Evolutionary conservation across 1,140 invertebrate species (phyloP), one percentile per base, ranked within the genome.

Genomic region (Marisa cornuarietis): DNA sequence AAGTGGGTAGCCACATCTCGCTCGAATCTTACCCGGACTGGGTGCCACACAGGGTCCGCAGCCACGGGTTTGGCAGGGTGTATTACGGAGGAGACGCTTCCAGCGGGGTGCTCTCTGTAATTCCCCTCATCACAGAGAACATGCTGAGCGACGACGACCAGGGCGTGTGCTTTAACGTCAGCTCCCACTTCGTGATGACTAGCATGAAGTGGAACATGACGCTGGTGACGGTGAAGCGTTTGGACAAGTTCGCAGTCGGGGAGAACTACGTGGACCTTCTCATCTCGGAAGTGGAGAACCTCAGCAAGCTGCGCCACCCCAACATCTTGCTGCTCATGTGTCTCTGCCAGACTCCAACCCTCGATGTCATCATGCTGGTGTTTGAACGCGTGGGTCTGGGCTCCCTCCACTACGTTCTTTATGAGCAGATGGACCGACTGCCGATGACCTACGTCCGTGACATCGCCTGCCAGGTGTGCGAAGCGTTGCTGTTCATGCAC

Each of bases 401-500:
- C 20, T 92, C 91, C 2, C 85, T 92, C n/a, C 89, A 88, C 78
- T 85, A 87, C 77, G 83, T 88, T 78, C 82, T 91, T 54, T 88
- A 90, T 83, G 79, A 87, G 76, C 83, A 83, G 82, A 85, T 92
- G 22, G 79, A 91, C 54, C 73, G 85, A 52, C 90, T 92, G 80
- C 63, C 65, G 7, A 77, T 77, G 76, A 77, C 65, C 42, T 68
- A 66, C 24, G 66, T 77, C 24, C 76, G 76, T 24, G 76, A 77
- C 65, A 86, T 92, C 22, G 76, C 90, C 51, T 61, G 85, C 62
- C 90, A 92, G 79, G 85, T 92, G 66, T 85, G 86, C 72, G 85
- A 88, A 82, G 92, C 90, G 6, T 73, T 92, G 71, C 79, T 90
- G n/a, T 92, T 90, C 83, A 82, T 92, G 16, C 92, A 92, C 84